Evolutionary conservation across 2,888 invertebrate species (phyloP).

Genomic region (Meiosimyza decipiens): DNA sequence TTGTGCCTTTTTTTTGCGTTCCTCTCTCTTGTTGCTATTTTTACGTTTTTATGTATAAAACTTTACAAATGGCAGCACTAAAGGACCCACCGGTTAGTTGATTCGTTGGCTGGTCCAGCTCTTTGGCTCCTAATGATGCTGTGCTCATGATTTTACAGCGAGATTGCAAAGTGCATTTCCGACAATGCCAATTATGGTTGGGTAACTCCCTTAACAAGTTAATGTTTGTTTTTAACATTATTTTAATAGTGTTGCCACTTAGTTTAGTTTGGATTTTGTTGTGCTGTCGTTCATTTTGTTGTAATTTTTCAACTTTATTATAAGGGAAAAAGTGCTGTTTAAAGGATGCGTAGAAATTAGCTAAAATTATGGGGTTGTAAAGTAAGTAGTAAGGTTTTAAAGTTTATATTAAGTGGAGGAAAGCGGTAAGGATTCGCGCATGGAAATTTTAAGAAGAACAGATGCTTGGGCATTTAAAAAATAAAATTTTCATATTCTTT

Average conservation of each 20-base stretch:
- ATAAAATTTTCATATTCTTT: too few relatives aligned
- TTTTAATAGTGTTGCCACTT: slow-evolving; percentile 32
- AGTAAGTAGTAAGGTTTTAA: too few relatives aligned
- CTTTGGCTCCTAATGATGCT: not conserved
- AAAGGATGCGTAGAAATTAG: too few relatives aligned
- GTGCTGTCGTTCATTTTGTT: too few relatives aligned
- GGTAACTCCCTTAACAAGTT: slow-evolving; percentile 6
- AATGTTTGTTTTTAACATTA: slow-evolving; percentile 2
- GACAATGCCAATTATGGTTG: slow-evolving; percentile 36
- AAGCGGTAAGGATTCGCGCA: too few relatives aligned
- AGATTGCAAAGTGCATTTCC: slow-evolving; percentile 38
- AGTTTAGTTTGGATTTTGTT: not conserved
- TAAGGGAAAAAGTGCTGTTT: too few relatives aligned
- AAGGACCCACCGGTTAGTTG: not conserved
- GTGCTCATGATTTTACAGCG: not conserved
- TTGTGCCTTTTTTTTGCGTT: slow-evolving; percentile 26
- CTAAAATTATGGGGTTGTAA: too few relatives aligned
- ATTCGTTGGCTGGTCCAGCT: not conserved
- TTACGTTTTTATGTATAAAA: not conserved
- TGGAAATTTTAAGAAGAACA: too few relatives aligned
- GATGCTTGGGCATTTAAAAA: too few relatives aligned
- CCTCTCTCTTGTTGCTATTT: slow-evolving; percentile 8
- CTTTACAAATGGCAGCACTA: not conserved
- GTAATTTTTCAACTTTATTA: too few relatives aligned
- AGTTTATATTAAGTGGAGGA: too few relatives aligned